These are phyloP conservation scores for Lacerta bilineata DNA, from an alignment of 2,797 vertebrate species.

Conservation along the genomic window DNA sequence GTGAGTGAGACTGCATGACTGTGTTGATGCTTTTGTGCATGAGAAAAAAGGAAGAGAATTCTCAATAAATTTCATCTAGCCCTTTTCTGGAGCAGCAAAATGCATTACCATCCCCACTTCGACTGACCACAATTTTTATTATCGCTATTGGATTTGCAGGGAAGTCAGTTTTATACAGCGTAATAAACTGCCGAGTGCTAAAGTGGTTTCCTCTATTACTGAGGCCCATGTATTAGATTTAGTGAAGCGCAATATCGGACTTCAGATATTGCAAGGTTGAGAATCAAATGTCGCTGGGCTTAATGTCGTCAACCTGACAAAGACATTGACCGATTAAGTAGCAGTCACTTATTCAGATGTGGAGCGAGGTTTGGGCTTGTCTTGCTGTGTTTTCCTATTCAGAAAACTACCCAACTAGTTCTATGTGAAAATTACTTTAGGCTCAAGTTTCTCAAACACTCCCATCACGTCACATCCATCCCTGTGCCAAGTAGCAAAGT, in stretches of 20 bases:
- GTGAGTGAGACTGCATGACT: background rate
- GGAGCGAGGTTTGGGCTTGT: slow-evolving; percentile 74
- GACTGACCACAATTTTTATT: slow-evolving; percentile 83
- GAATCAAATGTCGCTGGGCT: slow-evolving; percentile 80
- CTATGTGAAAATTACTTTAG: background rate
- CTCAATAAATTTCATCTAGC: slow-evolving; percentile 85
- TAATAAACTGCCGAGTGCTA: slow-evolving; percentile 85
- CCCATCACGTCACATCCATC: background rate
- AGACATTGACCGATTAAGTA: slow-evolving; percentile 85
- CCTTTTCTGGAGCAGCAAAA: slow-evolving; percentile 82
- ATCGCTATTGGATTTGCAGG: slow-evolving; percentile 82
- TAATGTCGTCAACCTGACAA: slow-evolving; percentile 85
- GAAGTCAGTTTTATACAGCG: slow-evolving; percentile 85
- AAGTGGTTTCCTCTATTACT: slow-evolving; percentile 86
- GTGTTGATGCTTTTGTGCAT: background rate
- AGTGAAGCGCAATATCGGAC: slow-evolving; percentile 83
- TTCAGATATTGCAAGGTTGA: slow-evolving; percentile 84
- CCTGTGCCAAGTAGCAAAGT: too few species aligned
- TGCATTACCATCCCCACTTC: slow-evolving; percentile 77
- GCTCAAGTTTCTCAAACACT: background rate
- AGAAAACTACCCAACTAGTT: background rate
- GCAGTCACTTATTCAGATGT: slow-evolving; percentile 83
- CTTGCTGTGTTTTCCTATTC: slow-evolving; percentile 47
- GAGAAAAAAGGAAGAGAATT: slow-evolving; percentile 69
- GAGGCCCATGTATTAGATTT: slow-evolving; percentile 85